Evolutionary conservation across 2,113 vertebrate species (phyloP).

Genomic region (Lathamus discolor): DNA sequence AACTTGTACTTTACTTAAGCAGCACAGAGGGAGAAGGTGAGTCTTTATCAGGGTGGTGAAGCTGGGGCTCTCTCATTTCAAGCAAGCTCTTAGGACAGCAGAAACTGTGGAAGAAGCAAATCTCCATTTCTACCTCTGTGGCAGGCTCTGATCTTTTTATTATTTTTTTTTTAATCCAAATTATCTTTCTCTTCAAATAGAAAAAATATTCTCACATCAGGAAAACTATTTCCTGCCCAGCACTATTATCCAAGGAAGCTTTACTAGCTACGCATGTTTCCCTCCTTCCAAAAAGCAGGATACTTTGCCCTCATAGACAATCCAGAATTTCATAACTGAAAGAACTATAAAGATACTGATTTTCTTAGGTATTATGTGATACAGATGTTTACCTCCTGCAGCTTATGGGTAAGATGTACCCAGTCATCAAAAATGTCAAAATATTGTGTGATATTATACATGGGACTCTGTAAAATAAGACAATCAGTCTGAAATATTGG

Average conservation of each 20-base stretch:
- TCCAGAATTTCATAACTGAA: neutral
- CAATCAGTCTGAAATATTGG: neutral
- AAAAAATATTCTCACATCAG: neutral
- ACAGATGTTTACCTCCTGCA: neutral
- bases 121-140: neutral
- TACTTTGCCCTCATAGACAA: neutral
- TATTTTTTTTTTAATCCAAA: neutral
- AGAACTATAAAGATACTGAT: neutral
- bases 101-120: neutral
- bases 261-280: neutral
- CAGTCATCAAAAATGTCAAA: neutral
- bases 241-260: neutral
- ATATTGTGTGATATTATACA: neutral
- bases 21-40: neutral
- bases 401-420: neutral
- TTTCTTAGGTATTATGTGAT: neutral
- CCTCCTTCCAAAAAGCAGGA: neutral
- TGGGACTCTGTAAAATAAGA: neutral
- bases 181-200: neutral
- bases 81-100: neutral
- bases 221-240: neutral
- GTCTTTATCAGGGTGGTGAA: neutral
- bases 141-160: neutral
- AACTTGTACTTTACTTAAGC: neutral
- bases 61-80: neutral